Base-by-base conservation (phyloP, 2,113 vertebrate species). In the Nesoenas mayeri region DNA sequence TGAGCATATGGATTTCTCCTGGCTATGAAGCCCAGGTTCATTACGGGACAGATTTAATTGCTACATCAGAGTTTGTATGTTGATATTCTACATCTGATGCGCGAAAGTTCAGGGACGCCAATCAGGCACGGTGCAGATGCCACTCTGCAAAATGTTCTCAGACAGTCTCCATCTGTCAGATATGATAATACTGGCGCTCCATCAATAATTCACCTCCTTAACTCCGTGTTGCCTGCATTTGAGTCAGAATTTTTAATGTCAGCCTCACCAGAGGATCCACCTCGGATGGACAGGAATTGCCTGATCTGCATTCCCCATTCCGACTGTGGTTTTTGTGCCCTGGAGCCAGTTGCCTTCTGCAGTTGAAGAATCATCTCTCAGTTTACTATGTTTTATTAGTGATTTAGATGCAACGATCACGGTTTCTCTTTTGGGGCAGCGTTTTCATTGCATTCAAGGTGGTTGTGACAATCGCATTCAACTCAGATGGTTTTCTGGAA, bases 91-190 rank as follows among this genome's bases (percentile, higher is more conserved):
- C 96, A 95, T 91, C 92, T 96, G 96, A 87, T 4, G 26, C 17
- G 89, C 8, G 54, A 88, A 95, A 97, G 94, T 96, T 97, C 79
- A 82, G 96, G n/a, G 87, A 48, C 2, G 82, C 86, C 92, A 44
- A 61, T 57, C 85, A 4, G 58, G 89, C 81, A 34, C 11, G 10
- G 62, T 72, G 88, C 95, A 94, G 92, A 84, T 73, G 94, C 92
- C 88, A 28, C 92, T 87, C 88, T 78, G 83, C 29, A 66, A 44
- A 92, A 93, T 8, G 71, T 74, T 89, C 95, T 88, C 91, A 96
- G 95, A 96, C 93, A 97, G 95, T 5, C 95, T 90, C 95, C 95
- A 97, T 95, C 93, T 97, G 97, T 95, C 95, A 97, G 95, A 74
- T 73, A 94, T 29, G 86, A 86, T 51, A 92, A 97, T 89, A n/a